These are phyloP conservation scores for Hemaris fuciformis DNA, from an alignment of 2,888 invertebrate genomes.

Conservation along the genomic window DNA sequence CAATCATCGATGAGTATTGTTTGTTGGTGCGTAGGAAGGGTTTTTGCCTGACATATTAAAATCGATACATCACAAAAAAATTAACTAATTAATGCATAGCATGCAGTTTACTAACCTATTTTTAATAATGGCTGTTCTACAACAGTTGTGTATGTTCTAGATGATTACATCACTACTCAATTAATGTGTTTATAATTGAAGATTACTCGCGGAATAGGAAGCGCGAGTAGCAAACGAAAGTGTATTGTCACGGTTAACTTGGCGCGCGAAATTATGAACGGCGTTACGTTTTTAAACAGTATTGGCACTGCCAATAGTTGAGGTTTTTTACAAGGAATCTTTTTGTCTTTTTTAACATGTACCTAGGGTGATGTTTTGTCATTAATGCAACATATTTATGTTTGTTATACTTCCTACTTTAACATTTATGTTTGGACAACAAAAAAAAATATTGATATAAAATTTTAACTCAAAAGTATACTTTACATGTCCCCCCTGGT, in stretches of 20 bases:
- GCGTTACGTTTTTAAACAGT: slow-evolving; percentile 2
- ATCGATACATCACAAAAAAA: background rate
- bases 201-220: slow-evolving; percentile 48
- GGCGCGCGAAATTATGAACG: slow-evolving; percentile 37
- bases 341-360: background rate
- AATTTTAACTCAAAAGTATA: too few species aligned
- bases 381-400: too few species aligned
- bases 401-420: too few species aligned
- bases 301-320: background rate
- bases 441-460: too few species aligned
- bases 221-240: slow-evolving; percentile 42
- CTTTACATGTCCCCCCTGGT: too few species aligned
- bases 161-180: background rate
- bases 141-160: background rate
- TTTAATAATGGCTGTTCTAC: background rate
- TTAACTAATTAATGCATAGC: background rate
- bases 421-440: too few species aligned
- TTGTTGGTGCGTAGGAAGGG: background rate
- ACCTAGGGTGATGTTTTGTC: background rate
- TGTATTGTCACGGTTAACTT: slow-evolving; percentile 42
- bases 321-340: background rate
- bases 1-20: too few species aligned
- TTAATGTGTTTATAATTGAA: slow-evolving; percentile 11
- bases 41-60: background rate
- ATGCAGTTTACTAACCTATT: slow-evolving; percentile 1